A percentile compares a stretch with the other conserved stretches of the same genome.
Conservation (phyloP, 2,888 invertebrate species). For the Heteropelma amictum region DNA sequence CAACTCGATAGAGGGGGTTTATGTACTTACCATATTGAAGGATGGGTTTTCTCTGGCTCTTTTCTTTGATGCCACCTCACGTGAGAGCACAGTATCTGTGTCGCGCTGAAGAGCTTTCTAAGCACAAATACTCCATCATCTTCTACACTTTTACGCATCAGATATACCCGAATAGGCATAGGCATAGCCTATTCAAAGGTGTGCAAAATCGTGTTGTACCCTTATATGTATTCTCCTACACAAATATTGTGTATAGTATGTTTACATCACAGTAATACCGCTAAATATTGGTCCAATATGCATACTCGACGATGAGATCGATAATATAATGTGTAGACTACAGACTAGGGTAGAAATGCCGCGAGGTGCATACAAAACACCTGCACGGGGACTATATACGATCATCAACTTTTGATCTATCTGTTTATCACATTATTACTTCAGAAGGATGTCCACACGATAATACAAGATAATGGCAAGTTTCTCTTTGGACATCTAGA, state of each 20-base stretch:
- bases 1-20: constrained; percentile 30
- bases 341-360: not conserved
- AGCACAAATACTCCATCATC: constrained; percentile 17
- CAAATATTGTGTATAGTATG: not conserved
- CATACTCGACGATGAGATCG: constrained; percentile 33
- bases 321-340: constrained; percentile 29
- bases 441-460: no score
- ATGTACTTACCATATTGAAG: constrained; percentile 15
- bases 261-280: no score
- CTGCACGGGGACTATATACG: not conserved
- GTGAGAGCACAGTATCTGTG: constrained; percentile 3
- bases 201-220: constrained; percentile 1
- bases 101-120: constrained; percentile 5
- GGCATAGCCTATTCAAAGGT: not conserved
- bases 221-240: constrained; percentile 1
- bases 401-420: no score
- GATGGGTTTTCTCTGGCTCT: constrained; percentile 26
- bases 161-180: no score
- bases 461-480: no score
- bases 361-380: not conserved
- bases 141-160: no score
- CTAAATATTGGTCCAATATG: constrained; percentile 22
- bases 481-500: no score
- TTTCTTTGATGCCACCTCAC: constrained; percentile 38
- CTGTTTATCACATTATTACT: no score